A percentile compares a stretch with the other conserved stretches of the same genome.
These are phyloP conservation scores for Macroteleia sp. DNA, from an alignment of 2,888 invertebrate genomes.

Conservation along the genomic window DNA sequence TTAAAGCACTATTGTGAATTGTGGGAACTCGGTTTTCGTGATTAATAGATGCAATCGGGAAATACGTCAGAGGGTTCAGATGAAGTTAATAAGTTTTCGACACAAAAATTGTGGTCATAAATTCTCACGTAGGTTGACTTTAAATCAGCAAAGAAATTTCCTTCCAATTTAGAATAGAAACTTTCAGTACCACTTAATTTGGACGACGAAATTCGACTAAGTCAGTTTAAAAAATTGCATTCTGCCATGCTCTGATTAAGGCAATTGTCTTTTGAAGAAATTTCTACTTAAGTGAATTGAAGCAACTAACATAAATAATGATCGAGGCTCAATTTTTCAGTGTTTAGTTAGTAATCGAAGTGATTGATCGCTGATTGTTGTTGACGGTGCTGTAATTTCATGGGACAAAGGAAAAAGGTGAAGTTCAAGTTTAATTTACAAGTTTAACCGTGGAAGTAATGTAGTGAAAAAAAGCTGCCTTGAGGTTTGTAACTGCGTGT, in stretches of 20 bases:
- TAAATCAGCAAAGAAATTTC: no score
- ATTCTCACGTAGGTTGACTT: no score
- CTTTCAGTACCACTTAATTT: no score
- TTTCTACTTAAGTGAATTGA: no score
- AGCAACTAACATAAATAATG: constrained; percentile 4
- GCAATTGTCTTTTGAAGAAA: constrained; percentile 18
- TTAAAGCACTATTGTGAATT: constrained; percentile 13
- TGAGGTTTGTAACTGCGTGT: constrained; percentile 4
- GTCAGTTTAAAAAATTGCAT: no score
- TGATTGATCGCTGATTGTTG: constrained; percentile 22
- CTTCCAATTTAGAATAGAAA: no score
- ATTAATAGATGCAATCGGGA: constrained; percentile 17
- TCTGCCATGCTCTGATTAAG: constrained; percentile 27
- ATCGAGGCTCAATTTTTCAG: neutral
- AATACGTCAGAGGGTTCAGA: neutral
- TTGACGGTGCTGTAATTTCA: constrained; percentile 1
- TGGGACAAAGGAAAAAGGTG: constrained; percentile 7
- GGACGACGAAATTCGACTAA: no score
- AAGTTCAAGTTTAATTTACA: constrained; percentile 38
- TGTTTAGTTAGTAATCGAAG: constrained; percentile 7
- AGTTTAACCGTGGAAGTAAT: constrained; percentile 4
- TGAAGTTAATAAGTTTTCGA: neutral
- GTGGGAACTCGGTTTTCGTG: constrained; percentile 32
- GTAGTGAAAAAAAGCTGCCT: constrained; percentile 5
- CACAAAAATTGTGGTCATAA: neutral